Conservation (phyloP, 2,113 vertebrate species). For the Ciconia stormi region DNA sequence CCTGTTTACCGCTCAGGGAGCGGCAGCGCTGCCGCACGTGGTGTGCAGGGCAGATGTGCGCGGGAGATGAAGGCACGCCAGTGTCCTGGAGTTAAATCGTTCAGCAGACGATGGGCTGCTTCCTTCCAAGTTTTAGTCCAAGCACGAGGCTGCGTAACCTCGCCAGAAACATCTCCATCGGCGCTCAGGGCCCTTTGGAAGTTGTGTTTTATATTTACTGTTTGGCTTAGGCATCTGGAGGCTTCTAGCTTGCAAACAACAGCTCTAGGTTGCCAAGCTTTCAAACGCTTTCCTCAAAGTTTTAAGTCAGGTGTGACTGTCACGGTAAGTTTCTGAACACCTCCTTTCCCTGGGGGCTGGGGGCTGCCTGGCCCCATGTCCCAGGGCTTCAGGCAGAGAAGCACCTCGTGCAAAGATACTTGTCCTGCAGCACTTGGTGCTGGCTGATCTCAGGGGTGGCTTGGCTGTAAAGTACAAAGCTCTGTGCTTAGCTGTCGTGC, state of each 20-base stretch:
- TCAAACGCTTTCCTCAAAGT: accelerated
- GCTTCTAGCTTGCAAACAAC: not conserved
- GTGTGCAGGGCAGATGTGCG: not conserved
- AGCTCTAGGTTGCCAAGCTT: not conserved
- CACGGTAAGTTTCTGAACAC: accelerated
- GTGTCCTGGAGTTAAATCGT: not conserved
- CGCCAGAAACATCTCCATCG: not conserved
- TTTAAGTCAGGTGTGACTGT: not conserved
- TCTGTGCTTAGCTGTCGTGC: not conserved
- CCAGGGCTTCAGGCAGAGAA: not conserved
- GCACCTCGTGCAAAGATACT: not conserved
- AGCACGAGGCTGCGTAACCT: not conserved
- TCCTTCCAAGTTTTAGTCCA: not conserved
- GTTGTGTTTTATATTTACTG: constrained; percentile 8
- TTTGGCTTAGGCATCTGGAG: not conserved
- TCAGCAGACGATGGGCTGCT: not conserved
- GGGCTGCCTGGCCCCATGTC: not conserved
- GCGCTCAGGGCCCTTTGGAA: not conserved
- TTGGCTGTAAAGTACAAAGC: not conserved
- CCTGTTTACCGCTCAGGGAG: not conserved
- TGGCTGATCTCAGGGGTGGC: not conserved
- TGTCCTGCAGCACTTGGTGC: not conserved
- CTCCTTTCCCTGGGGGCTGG: not conserved
- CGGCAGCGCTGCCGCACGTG: accelerated
- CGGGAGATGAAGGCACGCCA: not conserved